Evolutionary conservation across 2,113 vertebrate genomes (phyloP).

Genomic region (Cololabis saira): DNA sequence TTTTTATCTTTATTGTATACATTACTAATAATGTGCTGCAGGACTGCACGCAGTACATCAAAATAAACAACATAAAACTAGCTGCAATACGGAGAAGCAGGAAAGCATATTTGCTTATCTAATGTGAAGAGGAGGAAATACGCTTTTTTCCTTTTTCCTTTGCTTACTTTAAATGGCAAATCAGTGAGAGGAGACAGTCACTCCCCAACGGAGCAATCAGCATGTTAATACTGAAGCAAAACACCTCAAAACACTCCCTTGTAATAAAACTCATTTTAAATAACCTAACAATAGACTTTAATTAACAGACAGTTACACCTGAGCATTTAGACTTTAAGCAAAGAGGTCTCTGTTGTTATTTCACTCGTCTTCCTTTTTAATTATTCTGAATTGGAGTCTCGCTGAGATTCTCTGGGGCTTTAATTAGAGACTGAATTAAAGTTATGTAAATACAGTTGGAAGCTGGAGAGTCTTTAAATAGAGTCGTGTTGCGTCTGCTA

Average conservation of each 20-base stretch:
- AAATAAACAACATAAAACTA: conserved; percentile 17
- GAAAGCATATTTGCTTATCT: conserved; percentile 33
- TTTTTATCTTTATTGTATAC: background rate
- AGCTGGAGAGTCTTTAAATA: conserved; percentile 72
- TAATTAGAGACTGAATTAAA: conserved; percentile 82
- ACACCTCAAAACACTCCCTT: conserved; percentile 63
- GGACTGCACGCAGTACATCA: background rate
- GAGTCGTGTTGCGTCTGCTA: conserved; percentile 63
- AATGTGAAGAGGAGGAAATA: conserved; percentile 16
- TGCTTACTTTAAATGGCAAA: conserved; percentile 49
- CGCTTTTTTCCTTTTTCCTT: conserved; percentile 26
- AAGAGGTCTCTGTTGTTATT: conserved; percentile 66
- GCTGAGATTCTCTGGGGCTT: conserved; percentile 75
- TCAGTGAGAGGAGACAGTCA: conserved; percentile 15
- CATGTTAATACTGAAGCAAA: conserved; percentile 70
- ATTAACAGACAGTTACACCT: conserved; percentile 75
- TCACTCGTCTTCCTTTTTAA: conserved; percentile 71
- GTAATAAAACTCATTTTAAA: conserved; percentile 58
- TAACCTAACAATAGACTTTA: conserved; percentile 72
- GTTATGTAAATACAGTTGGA: conserved; percentile 77
- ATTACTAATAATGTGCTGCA: conserved; percentile 1
- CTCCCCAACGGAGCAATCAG: conserved; percentile 65
- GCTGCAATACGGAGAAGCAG: conserved; percentile 7
- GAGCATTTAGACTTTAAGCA: conserved; percentile 73
- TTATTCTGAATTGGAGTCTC: conserved; percentile 74